Conservation (phyloP, 1,140 invertebrate species). For the Caenorhabditis elegans region DNA sequence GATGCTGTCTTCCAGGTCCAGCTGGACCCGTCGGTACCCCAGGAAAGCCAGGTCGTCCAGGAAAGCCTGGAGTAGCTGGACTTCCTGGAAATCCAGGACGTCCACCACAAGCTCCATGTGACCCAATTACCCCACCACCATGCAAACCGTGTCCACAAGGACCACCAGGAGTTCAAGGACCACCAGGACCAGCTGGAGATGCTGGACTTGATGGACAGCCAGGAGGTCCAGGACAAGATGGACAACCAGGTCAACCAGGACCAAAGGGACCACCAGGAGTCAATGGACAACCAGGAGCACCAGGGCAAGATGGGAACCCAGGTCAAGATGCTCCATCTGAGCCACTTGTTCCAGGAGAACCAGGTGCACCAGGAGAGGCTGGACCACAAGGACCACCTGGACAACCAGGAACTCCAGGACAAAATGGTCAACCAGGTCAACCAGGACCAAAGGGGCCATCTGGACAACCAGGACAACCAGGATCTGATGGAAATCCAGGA, state of each 20-base stretch:
- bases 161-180: slow-evolving; percentile 17
- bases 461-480: slow-evolving; percentile 18
- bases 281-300: slow-evolving; percentile 45
- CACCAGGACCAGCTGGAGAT: slow-evolving; percentile 25
- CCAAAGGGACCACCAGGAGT: slow-evolving; percentile 46
- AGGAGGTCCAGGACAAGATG: slow-evolving; percentile 44
- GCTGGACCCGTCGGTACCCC: slow-evolving; percentile 47
- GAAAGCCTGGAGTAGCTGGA: slow-evolving; percentile 47
- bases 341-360: slow-evolving; percentile 42
- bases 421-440: slow-evolving; percentile 32
- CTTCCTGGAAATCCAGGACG: slow-evolving; percentile 34
- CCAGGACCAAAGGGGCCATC: neutral
- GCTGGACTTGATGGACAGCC: slow-evolving; percentile 20
- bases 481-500: slow-evolving; percentile 13
- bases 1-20: slow-evolving; percentile 48
- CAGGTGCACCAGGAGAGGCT: slow-evolving; percentile 43
- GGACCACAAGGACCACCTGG: slow-evolving; percentile 46
- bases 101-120: slow-evolving; percentile 11
- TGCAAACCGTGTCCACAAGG: slow-evolving; percentile 16
- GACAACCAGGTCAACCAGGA: slow-evolving; percentile 11
- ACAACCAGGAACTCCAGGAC: slow-evolving; percentile 43
- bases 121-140: slow-evolving; percentile 14
- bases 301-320: slow-evolving; percentile 40
- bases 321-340: slow-evolving; percentile 43
- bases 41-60: slow-evolving; percentile 44